phyloP scores from a whole-genome alignment of 2,797 vertebrate species.

The Hoplostethus atlanticus region DNA sequence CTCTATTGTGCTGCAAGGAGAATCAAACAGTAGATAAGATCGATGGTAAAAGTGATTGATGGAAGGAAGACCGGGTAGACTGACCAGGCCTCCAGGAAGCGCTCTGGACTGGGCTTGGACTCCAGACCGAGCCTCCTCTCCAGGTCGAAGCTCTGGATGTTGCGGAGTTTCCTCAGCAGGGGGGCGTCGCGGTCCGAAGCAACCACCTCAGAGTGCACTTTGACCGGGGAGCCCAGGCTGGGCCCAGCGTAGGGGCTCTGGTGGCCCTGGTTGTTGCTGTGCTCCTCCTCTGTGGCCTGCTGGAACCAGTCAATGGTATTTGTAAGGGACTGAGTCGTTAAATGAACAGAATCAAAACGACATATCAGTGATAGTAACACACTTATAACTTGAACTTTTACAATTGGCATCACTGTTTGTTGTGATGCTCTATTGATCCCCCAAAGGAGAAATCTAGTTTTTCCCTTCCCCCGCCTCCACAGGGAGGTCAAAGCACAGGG shows the following conservation, averaged over 20 bases:
- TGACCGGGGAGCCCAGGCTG: conserved; percentile 92
- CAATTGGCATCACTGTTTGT: too few species aligned
- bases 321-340: background rate
- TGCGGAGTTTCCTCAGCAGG: conserved; percentile 93
- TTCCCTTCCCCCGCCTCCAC: too few species aligned
- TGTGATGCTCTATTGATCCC: too few species aligned
- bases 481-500: too few species aligned
- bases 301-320: background rate
- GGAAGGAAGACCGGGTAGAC: conserved; percentile 17
- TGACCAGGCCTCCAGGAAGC: conserved; percentile 93
- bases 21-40: background rate
- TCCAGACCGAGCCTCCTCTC: conserved; percentile 92
- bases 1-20: background rate
- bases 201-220: conserved; percentile 89
- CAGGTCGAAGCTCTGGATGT: conserved; percentile 96
- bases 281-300: conserved; percentile 93
- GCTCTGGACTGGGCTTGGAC: conserved; percentile 92
- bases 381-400: too few species aligned
- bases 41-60: too few species aligned
- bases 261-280: conserved; percentile 90
- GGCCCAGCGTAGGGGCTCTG: conserved; percentile 88
- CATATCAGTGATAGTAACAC: too few species aligned
- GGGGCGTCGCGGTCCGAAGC: conserved; percentile 91
- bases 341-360: background rate
- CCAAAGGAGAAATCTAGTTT: too few species aligned